A percentile compares a stretch with the other conserved stretches of the same genome.
phyloP scores from a whole-genome alignment of 2,113 vertebrate genomes.

The Connochaetes taurinus region DNA sequence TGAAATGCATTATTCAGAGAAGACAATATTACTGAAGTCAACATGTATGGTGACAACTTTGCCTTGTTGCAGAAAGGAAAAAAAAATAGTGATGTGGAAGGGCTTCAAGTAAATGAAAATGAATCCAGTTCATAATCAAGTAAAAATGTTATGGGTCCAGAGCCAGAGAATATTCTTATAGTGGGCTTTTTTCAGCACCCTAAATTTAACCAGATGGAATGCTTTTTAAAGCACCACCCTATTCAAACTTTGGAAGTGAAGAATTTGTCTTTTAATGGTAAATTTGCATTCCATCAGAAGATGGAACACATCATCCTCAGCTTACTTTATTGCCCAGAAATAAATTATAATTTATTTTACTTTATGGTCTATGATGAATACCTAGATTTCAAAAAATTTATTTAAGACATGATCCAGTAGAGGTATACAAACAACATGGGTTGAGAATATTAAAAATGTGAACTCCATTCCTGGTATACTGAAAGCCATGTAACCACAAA shows the following conservation, averaged over 20 bases:
- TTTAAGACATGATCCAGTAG: slow-evolving; percentile 50
- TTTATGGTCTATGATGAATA: slow-evolving; percentile 51
- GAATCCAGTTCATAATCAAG: slow-evolving; percentile 73
- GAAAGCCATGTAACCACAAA: slow-evolving; percentile 74
- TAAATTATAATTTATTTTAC: slow-evolving; percentile 63
- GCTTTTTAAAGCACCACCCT: slow-evolving; percentile 75
- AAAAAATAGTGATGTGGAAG: slow-evolving; percentile 48
- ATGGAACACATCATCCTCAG: slow-evolving; percentile 68
- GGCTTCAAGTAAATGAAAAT: slow-evolving; percentile 70
- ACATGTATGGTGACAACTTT: slow-evolving; percentile 61
- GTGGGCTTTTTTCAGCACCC: slow-evolving; percentile 74
- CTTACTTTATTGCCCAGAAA: slow-evolving; percentile 67
- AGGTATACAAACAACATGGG: slow-evolving; percentile 49
- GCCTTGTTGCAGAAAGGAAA: slow-evolving; percentile 53
- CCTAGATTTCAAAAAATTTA: slow-evolving; percentile 61
- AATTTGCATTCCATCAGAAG: slow-evolving; percentile 76
- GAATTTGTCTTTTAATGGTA: slow-evolving; percentile 78
- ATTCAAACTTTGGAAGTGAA: slow-evolving; percentile 74
- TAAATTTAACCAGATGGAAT: slow-evolving; percentile 78
- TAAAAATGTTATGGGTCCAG: slow-evolving; percentile 69
- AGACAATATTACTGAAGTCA: slow-evolving; percentile 61
- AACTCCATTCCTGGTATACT: slow-evolving; percentile 48
- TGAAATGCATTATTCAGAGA: slow-evolving; percentile 60
- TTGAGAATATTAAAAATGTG: slow-evolving; percentile 56
- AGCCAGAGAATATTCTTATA: slow-evolving; percentile 74